These are phyloP conservation scores for Halcyon smyrnensis DNA, from an alignment of 2,797 vertebrate genomes.

Conservation along the genomic window DNA sequence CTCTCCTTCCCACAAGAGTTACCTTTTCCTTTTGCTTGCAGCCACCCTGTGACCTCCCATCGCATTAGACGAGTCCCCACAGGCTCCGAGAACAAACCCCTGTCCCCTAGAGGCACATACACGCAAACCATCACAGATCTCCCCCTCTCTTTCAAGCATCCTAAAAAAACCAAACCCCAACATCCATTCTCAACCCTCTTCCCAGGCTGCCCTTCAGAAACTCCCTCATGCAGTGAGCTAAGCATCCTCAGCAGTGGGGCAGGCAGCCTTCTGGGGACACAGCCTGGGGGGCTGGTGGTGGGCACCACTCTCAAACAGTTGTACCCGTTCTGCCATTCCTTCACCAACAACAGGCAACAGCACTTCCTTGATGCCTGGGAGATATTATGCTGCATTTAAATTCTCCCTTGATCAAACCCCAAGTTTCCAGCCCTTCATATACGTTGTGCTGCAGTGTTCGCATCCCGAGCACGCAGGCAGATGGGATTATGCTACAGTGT, in stretches of 20 bases:
- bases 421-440: neutral
- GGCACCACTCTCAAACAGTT: rapidly evolving
- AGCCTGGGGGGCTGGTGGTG: rapidly evolving
- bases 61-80: neutral
- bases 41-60: neutral
- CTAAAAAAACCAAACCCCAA: neutral
- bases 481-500: neutral
- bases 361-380: neutral
- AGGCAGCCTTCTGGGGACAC: neutral
- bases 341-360: neutral
- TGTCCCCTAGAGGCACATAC: no score
- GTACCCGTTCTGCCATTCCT: neutral
- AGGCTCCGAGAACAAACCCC: neutral
- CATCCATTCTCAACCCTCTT: neutral
- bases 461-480: neutral
- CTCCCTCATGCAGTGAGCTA: rapidly evolving
- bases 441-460: neutral
- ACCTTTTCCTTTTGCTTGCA: neutral
- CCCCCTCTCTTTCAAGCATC: neutral
- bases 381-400: neutral
- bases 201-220: neutral
- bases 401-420: neutral
- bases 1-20: neutral
- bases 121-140: neutral
- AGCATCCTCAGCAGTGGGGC: neutral